Conservation (phyloP, 2,113 vertebrate genomes). For the Rhegmatorhina hoffmannsi region DNA sequence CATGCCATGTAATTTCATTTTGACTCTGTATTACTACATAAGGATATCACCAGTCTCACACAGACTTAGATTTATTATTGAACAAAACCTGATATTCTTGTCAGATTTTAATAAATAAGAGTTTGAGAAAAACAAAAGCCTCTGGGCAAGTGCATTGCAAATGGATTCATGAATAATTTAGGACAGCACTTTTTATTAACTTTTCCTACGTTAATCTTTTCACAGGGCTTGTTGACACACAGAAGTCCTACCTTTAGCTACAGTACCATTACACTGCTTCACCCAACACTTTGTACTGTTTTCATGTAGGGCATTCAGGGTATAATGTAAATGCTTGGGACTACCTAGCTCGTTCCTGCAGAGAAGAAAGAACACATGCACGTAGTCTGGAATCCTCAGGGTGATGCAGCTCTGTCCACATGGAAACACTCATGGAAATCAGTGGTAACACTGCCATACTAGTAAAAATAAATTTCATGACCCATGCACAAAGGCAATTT, state of each 20-base stretch:
- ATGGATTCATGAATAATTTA: conserved; percentile 58
- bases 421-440: background rate
- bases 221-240: background rate
- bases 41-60: conserved; percentile 8
- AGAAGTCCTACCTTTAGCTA: background rate
- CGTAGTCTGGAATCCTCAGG: accelerated
- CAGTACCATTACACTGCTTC: background rate
- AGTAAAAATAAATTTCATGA: background rate
- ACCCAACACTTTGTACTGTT: background rate
- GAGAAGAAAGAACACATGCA: background rate
- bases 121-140: conserved; percentile 62
- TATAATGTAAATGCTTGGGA: background rate
- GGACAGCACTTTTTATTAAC: conserved; percentile 46
- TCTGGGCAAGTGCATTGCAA: conserved; percentile 29
- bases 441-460: background rate
- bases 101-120: conserved; percentile 67
- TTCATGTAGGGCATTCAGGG: background rate
- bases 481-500: background rate
- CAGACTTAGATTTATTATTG: conserved; percentile 44
- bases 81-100: conserved; percentile 43
- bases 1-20: conserved; percentile 37
- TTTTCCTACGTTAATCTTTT: conserved; percentile 39
- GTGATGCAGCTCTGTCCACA: accelerated
- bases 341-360: background rate
- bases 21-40: conserved; percentile 24